A percentile compares a stretch with the other conserved stretches of the same genome.
phyloP scores from a whole-genome alignment of 1,140 invertebrate genomes.

The Drosophila ananassae region DNA sequence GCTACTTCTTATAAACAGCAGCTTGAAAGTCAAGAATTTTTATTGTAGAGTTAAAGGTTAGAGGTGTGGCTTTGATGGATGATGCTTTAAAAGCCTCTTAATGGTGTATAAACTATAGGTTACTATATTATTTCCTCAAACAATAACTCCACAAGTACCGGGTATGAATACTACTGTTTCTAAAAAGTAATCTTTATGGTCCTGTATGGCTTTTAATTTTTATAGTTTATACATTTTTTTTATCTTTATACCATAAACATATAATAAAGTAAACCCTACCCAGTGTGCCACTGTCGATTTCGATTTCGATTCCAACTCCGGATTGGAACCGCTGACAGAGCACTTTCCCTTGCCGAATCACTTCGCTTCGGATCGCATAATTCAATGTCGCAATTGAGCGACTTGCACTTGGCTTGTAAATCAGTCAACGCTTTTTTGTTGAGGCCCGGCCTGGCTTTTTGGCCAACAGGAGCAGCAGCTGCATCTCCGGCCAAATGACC shows the following conservation, averaged over 20 bases:
- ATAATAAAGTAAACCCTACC: neutral
- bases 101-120: too few species aligned
- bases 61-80: neutral
- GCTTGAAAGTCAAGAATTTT: conserved; percentile 1
- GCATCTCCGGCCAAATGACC: conserved; percentile 40
- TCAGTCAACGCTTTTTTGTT: conserved; percentile 52
- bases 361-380: conserved; percentile 37
- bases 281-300: conserved; percentile 17
- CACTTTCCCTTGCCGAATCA: conserved; percentile 46
- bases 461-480: conserved; percentile 20
- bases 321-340: conserved; percentile 32
- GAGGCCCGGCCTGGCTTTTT: conserved; percentile 4
- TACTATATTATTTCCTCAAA: too few species aligned
- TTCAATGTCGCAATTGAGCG: conserved; percentile 57
- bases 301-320: conserved; percentile 29
- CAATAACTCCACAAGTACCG: too few species aligned
- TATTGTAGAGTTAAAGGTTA: neutral
- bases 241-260: neutral
- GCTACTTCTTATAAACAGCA: neutral
- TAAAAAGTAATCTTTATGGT: too few species aligned
- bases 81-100: too few species aligned
- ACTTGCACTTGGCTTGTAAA: conserved; percentile 58
- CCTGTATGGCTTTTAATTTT: neutral
- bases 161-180: too few species aligned
- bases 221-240: neutral